A percentile compares a stretch with the other conserved stretches of the same genome.
These are phyloP conservation scores for Saccopteryx bilineata DNA, from an alignment of 2,113 vertebrate genomes.

Conservation along the genomic window DNA sequence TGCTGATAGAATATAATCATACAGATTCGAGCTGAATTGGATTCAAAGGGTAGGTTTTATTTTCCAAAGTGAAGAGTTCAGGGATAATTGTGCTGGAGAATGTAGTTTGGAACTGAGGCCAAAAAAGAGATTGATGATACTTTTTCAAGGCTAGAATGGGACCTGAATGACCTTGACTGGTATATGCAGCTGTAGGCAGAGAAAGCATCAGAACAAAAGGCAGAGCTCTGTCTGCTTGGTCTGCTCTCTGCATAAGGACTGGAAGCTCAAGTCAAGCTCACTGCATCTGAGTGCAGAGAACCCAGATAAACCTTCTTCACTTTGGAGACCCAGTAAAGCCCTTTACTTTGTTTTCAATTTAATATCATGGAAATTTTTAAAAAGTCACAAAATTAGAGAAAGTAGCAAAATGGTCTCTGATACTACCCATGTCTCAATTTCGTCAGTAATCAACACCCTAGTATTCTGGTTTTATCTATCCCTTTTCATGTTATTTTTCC, in stretches of 20 bases:
- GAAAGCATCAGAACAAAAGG: not conserved
- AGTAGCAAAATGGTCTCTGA: not conserved
- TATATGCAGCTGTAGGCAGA: not conserved
- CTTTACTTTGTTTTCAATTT: not conserved
- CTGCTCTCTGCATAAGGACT: accelerated
- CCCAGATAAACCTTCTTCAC: not conserved
- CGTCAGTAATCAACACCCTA: not conserved
- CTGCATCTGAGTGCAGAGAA: not conserved
- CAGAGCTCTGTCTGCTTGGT: not conserved
- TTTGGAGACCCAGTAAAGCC: not conserved
- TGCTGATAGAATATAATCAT: constrained; percentile 13
- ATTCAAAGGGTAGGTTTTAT: constrained; percentile 63
- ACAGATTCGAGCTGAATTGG: constrained; percentile 50
- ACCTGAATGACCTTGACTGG: not conserved
- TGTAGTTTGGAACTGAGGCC: constrained; percentile 63
- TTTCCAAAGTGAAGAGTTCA: constrained; percentile 59
- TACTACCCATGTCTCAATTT: not conserved
- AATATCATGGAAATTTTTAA: not conserved
- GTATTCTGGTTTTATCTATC: not conserved
- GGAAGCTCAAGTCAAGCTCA: not conserved
- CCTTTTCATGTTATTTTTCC: not conserved
- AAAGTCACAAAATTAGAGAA: not conserved
- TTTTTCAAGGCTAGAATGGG: constrained; percentile 22
- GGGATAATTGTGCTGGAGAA: constrained; percentile 56
- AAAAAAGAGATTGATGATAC: constrained; percentile 43